A percentile compares a stretch with the other conserved stretches of the same genome.
phyloP scores from a whole-genome alignment of 1,140 invertebrate genomes.

The Drosophila gunungcola region DNA sequence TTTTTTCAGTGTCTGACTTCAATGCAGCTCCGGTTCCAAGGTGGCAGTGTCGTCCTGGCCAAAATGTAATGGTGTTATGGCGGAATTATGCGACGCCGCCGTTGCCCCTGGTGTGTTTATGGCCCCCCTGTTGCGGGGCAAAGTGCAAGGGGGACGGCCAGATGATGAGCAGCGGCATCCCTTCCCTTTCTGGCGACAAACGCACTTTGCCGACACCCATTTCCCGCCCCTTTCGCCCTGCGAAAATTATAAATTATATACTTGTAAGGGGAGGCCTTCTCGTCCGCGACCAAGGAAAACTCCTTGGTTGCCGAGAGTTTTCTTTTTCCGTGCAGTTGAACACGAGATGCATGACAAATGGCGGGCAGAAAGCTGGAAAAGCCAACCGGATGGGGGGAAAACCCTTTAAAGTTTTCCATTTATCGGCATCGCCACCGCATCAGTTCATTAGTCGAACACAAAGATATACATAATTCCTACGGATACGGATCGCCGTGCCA shows the following conservation, averaged over 20 bases:
- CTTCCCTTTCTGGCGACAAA: conserved; percentile 63
- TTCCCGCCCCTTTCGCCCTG: conserved; percentile 11
- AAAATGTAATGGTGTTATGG: conserved; percentile 79
- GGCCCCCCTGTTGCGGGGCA: conserved; percentile 39
- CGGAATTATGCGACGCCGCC: conserved; percentile 74
- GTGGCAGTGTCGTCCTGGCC: conserved; percentile 55
- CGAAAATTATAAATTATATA: conserved; percentile 68
- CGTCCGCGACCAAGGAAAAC: conserved; percentile 12
- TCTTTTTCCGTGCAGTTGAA: conserved; percentile 83
- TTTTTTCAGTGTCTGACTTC: conserved; percentile 12
- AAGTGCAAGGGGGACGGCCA: conserved; percentile 43
- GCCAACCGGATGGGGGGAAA: background rate
- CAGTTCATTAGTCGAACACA: conserved; percentile 71
- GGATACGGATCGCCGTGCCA: conserved; percentile 50
- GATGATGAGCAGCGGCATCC: conserved; percentile 41
- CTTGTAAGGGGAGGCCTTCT: conserved; percentile 14
- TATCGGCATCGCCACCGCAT: conserved; percentile 33
- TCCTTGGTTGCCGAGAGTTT: conserved; percentile 35
- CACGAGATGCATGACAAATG: conserved; percentile 78
- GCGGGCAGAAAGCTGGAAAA: conserved; percentile 34
- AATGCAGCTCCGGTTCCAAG: conserved; percentile 70
- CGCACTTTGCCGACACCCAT: conserved; percentile 52
- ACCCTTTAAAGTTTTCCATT: conserved; percentile 40
- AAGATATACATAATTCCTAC: conserved; percentile 45
- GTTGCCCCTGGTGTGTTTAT: conserved; percentile 81